Evolutionary conservation across 1,140 invertebrate species (phyloP).

Genomic region (Meteorus sp.): DNA sequence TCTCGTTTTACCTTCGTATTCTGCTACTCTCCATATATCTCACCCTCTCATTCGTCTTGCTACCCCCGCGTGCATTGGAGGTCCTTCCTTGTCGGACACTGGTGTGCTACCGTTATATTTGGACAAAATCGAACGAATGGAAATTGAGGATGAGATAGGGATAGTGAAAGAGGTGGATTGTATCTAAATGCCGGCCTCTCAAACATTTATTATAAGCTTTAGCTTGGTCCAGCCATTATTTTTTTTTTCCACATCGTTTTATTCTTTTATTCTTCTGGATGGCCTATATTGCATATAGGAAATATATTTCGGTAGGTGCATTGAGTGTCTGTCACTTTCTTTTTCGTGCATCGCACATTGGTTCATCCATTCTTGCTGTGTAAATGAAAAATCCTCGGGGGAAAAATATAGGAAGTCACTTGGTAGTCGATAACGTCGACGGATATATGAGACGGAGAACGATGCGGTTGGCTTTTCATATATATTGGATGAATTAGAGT

Average conservation of each 20-base stretch:
- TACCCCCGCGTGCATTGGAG: no score
- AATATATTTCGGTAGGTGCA: no score
- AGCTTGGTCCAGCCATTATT: slow-evolving; percentile 37
- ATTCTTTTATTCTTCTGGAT: no score
- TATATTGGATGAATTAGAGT: slow-evolving; percentile 21
- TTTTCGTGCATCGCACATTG: slow-evolving; percentile 8
- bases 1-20: slow-evolving; percentile 21
- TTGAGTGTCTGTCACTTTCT: slow-evolving; percentile 16
- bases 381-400: slow-evolving; percentile 20
- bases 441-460: slow-evolving; percentile 4
- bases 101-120: slow-evolving; percentile 45
- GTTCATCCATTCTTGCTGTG: no score
- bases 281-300: no score
- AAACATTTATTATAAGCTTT: slow-evolving; percentile 54
- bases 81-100: slow-evolving; percentile 22
- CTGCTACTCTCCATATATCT: slow-evolving; percentile 10
- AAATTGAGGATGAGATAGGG: no score
- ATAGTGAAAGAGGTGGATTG: slow-evolving; percentile 19
- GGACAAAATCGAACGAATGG: slow-evolving; percentile 48
- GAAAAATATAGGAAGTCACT: background rate
- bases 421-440: slow-evolving; percentile 14
- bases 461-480: slow-evolving; percentile 18
- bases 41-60: no score
- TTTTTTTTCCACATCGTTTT: no score
- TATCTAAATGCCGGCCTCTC: slow-evolving; percentile 42